Evolutionary conservation across 2,888 invertebrate genomes (phyloP), one percentile per base, ranked within the genome.

Genomic region (Acanthacorydalis orientalis): DNA sequence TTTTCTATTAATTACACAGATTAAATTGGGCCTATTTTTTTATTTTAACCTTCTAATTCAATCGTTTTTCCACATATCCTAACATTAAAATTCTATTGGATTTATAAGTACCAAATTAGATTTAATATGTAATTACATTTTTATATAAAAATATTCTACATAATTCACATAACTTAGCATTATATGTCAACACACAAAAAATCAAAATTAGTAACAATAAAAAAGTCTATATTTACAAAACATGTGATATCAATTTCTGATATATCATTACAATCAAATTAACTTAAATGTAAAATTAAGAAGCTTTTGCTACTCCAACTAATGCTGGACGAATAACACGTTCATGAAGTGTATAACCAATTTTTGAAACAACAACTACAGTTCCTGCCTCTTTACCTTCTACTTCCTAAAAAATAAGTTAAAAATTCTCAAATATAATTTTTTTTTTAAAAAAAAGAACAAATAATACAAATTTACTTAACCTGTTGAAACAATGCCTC

Each of bases 401-500:
- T 44, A 85, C 83, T 53, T 83, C 77, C 78, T 82, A 57, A 41
- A 34, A 32, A 34, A 23, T n/a, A 40, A 11, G 35, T 11, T 35
- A 35, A 35, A 35, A 35, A 35, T 35, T n/a, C 10, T 11, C 1
- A 11, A 35, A 35, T 3, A 11, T 35, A 11, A 35, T 35, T n/a
- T 35, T 35, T 35, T 35, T 35, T n/a, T 35, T n/a, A 35, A 10
- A 35, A 35, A 35, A 34, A 9, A 9, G 8, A 11, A 34, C 34
- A 34, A 8, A 34, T 34, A 34, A 34, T 9, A 35, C 14, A 37
- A 43, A 39, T 41, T 31, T 35, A 46, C n/a, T 44, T 47, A 44
- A 84, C 86, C 72, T 91, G 88, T 68, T 93, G 86, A 68, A 95
- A 97, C 35, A 97, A 66, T 0, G 97, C 97, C 67, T 98, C 96